Evolutionary conservation across 2,888 invertebrate genomes (phyloP), one percentile per base, ranked within the genome.

Genomic region (Lithophane leautieri): DNA sequence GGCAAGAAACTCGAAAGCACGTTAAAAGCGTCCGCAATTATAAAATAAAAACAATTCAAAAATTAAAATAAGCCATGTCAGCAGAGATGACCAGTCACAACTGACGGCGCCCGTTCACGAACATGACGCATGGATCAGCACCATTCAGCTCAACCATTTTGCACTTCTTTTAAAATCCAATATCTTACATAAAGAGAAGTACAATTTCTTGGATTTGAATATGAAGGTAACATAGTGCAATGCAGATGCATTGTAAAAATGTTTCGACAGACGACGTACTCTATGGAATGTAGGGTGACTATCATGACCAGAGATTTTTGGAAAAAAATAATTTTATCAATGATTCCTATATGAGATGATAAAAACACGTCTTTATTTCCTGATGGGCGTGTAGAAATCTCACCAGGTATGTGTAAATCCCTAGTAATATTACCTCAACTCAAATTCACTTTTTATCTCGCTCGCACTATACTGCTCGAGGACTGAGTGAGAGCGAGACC

Each of bases 201-300:
- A 67, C 6, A 14, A 25, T 47, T 54, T 34, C 47, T 70, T 56
- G 66, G 60, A 78, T 74, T 74, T 61, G 47, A 79, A 63, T 79
- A 72, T n/a, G 42, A 65, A 61, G 40, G 62, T 52, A 47, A 60
- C 58, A 69, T 40, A 44, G 52, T 52, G 60, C 42, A 34, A 44
- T 52, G 60, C 42, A 79, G 68, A 73, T 61, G 69, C 60, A 73
- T 73, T 73, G 62, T 54, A 47, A 65, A 76, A 80, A 66, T 65
- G 60, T 69, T 60, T 47, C 42, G 42, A 50, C 73, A 69, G 74
- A 69, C n/a, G 19, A 34, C 44, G 19, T 47, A 47, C 74, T n/a
- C n/a, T 44, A 66, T 76, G 47, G 9, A 47, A 54, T 25, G 69
- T 61, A 80, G 80, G 79, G 54, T 73, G 69, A 34, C 68, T 44